phyloP scores from a whole-genome alignment of 1,140 invertebrate genomes.

The Philopotamus ludificatus region DNA sequence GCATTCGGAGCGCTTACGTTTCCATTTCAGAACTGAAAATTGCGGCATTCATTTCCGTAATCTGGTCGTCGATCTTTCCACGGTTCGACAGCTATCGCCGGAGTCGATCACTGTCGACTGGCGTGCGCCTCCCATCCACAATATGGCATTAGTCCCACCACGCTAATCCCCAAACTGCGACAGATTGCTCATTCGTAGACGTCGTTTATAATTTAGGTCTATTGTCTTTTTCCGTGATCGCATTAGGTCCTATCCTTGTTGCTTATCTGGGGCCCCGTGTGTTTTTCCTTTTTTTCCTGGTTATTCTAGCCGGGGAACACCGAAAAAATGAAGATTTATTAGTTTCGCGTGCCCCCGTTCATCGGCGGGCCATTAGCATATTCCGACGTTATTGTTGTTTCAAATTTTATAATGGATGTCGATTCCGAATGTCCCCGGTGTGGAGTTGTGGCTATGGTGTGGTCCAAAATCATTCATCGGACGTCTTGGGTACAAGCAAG shows the following conservation, averaged over 20 bases:
- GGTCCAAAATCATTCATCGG: too few relatives aligned
- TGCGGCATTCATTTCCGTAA: too few relatives aligned
- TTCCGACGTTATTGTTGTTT: conserved; percentile 24
- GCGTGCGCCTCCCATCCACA: background rate
- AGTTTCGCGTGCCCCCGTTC: conserved; percentile 28
- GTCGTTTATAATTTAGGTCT: conserved; percentile 30
- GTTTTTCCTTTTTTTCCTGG: background rate
- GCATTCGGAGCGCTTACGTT: too few relatives aligned
- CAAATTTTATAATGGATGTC: conserved; percentile 30
- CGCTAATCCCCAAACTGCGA: conserved; percentile 5
- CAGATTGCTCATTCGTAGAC: conserved; percentile 27
- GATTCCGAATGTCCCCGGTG: conserved; percentile 19
- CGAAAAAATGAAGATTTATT: conserved; percentile 33
- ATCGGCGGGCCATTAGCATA: conserved; percentile 29
- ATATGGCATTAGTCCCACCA: background rate
- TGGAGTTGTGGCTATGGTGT: conserved; percentile 20
- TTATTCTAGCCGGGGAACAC: conserved; percentile 13
- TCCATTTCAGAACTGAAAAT: too few relatives aligned
- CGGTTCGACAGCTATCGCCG: too few relatives aligned
- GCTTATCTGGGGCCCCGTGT: too few relatives aligned
- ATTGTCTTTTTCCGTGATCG: conserved; percentile 31
- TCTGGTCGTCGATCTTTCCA: too few relatives aligned
- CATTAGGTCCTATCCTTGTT: conserved; percentile 17
- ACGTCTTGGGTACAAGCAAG: too few relatives aligned
- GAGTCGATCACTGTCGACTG: too few relatives aligned